Base-by-base conservation (phyloP, 2,888 invertebrate species). In the Latrodectus elegans region DNA sequence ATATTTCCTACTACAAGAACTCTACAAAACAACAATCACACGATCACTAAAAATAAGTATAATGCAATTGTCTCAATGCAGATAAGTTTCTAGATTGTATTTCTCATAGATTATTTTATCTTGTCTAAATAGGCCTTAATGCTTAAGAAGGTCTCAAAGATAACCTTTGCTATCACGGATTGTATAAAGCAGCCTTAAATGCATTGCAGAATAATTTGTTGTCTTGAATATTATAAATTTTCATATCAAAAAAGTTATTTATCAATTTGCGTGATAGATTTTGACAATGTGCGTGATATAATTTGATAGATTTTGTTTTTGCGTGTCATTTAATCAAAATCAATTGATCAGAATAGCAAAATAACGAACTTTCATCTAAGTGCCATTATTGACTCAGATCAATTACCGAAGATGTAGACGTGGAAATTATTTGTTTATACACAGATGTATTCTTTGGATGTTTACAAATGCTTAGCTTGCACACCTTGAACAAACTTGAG, bases 271-370 rank as follows among this genome's bases (percentile, higher is more conserved):
- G 76, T 83, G 76, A 83, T 49, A 55, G 38, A 49, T 8, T 15
- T n/a, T 0, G 60, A 15, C 8, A n/a, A 51, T 60, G 22, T 83
- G 70, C 83, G 76, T 83, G 83, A 52, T 71, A 14, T 22, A 15
- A 49, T 60, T 12, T 26, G n/a, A 26, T 49, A 71, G 52, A 52
- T 52, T 60, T 68, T 71, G 70, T 26, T 83, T 76, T 76, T 51
- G 60, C 83, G 83, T 83, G 83, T 55, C 70, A 81, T 73, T 81
- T 81, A 76, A 83, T 83, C 64, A 70, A 75, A 76, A 83, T 83
- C 76, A 76, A 71, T 83, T 83, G 70, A 49, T 76, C 64, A 38
- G 52, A 67, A 67, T 81, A 74, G 65, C 67, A 26, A 74, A 38
- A 74, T 81, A 55, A 81, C 67, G 67, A 74, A 81, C 73, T 67